Base-by-base conservation (phyloP, 2,888 invertebrate species). In the Cataglyphis livida region DNA sequence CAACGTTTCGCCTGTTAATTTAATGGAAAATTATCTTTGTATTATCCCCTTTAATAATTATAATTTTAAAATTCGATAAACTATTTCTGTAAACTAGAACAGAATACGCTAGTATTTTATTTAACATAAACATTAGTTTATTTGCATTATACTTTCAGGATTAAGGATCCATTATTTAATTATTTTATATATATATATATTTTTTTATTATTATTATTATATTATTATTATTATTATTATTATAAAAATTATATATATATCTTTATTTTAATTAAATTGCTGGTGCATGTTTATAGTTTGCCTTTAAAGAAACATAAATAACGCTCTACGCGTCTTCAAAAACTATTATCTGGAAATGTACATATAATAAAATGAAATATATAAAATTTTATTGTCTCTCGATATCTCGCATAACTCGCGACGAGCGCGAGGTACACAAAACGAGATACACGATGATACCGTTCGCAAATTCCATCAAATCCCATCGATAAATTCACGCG, bases 401-500 rank as follows among this genome's bases (percentile, higher is more conserved):
- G 32, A 81, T 18, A 70, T 81, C 48, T 51, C 73, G 76, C 38
- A 70, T 38, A 62, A 57, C 28, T 65, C 25, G 38, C 38, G 82
- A 62, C 62, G 32, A 59, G 73, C 51, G 32, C 62, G 73, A 41
- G 61, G 57, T 64, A 59, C 7, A 41, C 32, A 4, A 89, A 84
- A 65, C 79, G 79, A 1, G 25, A 28, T 28, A 28, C n/a, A 76
- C 81, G 78, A 82, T 66, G 78, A 82, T 66, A 75, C 59, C 44
- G 64, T 10, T 61, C 70, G 81, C 85, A 86, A 83, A 85, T 79
- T 76, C 48, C 61, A 75, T 61, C 78, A 84, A 76, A 89, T 88
- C 83, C 85, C 32, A 64, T 75, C 85, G 81, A 83, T 89, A 91
- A 92, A 92, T 92, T 90, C 90, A 83, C 51, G 28, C 21, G 81